Conservation (phyloP, 2,797 vertebrate genomes). For the Sphenopsis melanotis region DNA sequence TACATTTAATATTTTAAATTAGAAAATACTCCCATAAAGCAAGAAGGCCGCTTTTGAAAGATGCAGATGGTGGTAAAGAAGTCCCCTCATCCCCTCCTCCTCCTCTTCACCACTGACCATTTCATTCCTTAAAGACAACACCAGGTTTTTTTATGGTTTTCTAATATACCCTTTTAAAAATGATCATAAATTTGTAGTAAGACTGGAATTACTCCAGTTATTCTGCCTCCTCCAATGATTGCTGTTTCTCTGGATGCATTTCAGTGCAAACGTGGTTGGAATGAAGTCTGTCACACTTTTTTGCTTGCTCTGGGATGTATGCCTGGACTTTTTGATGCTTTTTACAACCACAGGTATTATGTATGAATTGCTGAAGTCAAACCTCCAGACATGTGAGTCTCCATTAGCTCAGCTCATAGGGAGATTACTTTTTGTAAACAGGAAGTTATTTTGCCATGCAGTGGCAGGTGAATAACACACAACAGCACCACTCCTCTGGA, state of each 20-base stretch:
- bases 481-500: not conserved
- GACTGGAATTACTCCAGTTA: not conserved
- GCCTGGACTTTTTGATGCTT: not conserved
- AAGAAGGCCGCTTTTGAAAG: not conserved
- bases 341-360: not conserved
- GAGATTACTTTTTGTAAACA: not conserved
- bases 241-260: not conserved
- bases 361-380: not conserved
- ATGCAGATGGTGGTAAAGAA: not conserved
- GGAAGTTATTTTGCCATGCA: not conserved
- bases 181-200: not conserved
- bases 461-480: not conserved
- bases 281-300: not conserved
- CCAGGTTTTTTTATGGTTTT: not conserved
- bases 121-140: not conserved
- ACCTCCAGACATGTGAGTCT: not conserved
- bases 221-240: not conserved
- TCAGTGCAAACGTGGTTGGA: not conserved
- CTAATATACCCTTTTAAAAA: not conserved
- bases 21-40: not conserved
- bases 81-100: not conserved
- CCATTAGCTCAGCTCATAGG: not conserved
- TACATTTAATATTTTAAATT: not conserved
- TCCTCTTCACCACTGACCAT: not conserved
- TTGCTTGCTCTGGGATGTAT: not conserved